These are phyloP conservation scores for Peromyscus melanophrys DNA, from an alignment of 2,797 vertebrate genomes.

Conservation along the genomic window DNA sequence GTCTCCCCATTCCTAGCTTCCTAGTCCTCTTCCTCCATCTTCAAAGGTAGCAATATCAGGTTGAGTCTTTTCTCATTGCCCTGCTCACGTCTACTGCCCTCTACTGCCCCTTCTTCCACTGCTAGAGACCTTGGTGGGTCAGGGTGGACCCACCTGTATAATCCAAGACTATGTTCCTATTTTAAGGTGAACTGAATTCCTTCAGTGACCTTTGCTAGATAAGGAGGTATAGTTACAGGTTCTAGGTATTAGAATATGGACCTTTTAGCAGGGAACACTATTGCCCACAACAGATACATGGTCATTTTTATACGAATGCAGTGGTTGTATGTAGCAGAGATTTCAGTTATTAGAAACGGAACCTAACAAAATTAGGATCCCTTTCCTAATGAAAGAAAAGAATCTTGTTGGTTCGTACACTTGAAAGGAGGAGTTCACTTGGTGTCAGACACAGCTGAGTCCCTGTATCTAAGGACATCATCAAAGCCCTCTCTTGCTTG, in stretches of 20 bases:
- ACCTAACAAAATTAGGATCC: neutral
- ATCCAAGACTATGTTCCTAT: neutral
- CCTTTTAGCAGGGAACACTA: neutral
- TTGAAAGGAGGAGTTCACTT: neutral
- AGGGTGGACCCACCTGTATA: fast-evolving
- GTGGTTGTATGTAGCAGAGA: neutral
- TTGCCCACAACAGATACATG: neutral
- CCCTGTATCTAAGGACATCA: neutral
- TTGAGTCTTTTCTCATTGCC: neutral
- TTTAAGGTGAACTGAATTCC: neutral
- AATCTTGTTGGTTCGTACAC: neutral
- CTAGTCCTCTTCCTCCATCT: neutral
- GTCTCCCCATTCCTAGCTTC: neutral
- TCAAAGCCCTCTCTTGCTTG: neutral
- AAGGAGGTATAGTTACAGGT: neutral
- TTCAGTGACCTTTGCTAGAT: neutral
- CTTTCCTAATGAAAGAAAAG: neutral
- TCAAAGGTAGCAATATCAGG: neutral
- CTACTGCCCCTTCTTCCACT: neutral
- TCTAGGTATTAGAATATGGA: neutral
- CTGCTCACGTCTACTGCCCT: neutral
- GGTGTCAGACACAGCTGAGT: neutral
- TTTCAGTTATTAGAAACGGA: conserved; percentile 5
- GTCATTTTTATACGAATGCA: neutral
- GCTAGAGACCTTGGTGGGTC: neutral